phyloP scores from a whole-genome alignment of 1,140 invertebrate genomes.

The Hyphantria cunea region DNA sequence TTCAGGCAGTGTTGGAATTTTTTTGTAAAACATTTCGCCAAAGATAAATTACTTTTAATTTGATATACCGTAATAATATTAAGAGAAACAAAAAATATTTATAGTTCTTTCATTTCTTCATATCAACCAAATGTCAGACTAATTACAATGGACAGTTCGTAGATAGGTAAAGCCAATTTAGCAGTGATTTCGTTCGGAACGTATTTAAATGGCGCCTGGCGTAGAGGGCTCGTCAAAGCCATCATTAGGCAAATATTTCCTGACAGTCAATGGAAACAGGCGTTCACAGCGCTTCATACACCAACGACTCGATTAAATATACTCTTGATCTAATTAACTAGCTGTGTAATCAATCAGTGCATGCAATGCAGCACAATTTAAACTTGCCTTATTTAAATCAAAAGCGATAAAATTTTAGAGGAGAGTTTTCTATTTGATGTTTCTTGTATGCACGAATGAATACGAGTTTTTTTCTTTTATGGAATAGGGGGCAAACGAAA shows the following conservation, averaged over 20 bases:
- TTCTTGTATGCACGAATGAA: neutral
- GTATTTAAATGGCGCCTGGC: slow-evolving; percentile 14
- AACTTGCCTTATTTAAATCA: slow-evolving; percentile 10
- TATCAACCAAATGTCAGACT: too few species aligned
- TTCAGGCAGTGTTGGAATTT: too few species aligned
- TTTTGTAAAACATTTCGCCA: too few species aligned
- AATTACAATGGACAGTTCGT: neutral
- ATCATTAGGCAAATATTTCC: slow-evolving; percentile 37
- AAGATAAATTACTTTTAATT: too few species aligned
- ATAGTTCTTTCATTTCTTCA: too few species aligned
- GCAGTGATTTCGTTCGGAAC: slow-evolving; percentile 19
- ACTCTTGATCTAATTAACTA: slow-evolving; percentile 41
- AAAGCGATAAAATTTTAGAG: neutral
- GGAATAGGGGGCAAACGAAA: too few species aligned
- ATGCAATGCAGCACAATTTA: slow-evolving; percentile 20
- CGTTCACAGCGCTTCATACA: slow-evolving; percentile 13
- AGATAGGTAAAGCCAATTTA: slow-evolving; percentile 27
- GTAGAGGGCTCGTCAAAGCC: slow-evolving; percentile 31
- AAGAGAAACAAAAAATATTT: too few species aligned
- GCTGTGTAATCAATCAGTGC: slow-evolving; percentile 31
- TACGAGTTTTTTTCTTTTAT: too few species aligned
- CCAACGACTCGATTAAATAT: slow-evolving; percentile 45
- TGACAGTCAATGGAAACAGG: slow-evolving; percentile 25
- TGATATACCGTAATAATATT: too few species aligned
- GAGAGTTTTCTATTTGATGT: neutral